Percentiles rank a stretch among this genome's conserved stretches.
Conservation (phyloP, 2,797 vertebrate genomes). For the Sarcophilus harrisii region DNA sequence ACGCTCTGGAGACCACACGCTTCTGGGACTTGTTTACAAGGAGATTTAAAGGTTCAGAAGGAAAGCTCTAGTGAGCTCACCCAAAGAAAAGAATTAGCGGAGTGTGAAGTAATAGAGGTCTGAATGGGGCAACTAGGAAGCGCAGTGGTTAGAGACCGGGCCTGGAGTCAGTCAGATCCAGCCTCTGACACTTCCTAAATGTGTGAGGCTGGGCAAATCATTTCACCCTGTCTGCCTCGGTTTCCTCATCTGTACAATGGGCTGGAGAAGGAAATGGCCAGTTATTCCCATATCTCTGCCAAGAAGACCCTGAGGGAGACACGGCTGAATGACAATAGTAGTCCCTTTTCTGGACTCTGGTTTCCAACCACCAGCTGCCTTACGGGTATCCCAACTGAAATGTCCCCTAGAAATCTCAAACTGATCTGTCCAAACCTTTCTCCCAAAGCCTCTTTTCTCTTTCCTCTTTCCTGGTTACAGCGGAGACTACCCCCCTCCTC, state of each 20-base stretch:
- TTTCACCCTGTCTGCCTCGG: neutral
- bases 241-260: neutral
- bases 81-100: neutral
- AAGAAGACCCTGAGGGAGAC: neutral
- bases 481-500: neutral
- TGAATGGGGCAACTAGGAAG: neutral
- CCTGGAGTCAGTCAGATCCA: neutral
- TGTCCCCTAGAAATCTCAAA: neutral
- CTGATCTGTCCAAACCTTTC: neutral
- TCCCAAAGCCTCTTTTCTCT: neutral
- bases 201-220: neutral
- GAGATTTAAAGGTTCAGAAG: neutral
- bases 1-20: neutral
- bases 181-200: neutral
- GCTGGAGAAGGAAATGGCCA: neutral
- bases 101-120: neutral
- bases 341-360: too few relatives aligned
- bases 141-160: neutral
- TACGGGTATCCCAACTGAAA: too few relatives aligned
- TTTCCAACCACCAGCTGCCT: too few relatives aligned
- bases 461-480: neutral
- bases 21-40: neutral
- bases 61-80: neutral
- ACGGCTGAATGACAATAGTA: neutral
- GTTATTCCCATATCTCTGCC: neutral